phyloP scores from a whole-genome alignment of 2,113 vertebrate species.

The Clupea harengus region DNA sequence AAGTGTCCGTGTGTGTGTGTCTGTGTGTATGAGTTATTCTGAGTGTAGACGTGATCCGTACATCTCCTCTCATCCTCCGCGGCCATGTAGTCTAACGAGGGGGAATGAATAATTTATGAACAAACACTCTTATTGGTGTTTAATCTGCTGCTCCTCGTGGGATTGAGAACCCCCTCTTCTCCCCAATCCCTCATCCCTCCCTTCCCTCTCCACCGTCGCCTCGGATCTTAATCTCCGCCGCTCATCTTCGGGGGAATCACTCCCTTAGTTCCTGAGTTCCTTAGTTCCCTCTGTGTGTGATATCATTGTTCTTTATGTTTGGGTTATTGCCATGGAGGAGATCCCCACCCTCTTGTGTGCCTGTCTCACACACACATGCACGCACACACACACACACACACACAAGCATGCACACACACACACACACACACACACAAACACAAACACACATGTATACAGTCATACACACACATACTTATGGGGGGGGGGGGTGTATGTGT shows the following conservation, averaged over 20 bases:
- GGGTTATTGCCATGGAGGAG: neutral
- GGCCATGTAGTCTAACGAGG: neutral
- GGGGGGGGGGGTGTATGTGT: neutral
- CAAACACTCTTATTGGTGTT: constrained; percentile 34
- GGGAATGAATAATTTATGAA: constrained; percentile 25
- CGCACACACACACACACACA: neutral
- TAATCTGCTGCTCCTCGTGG: constrained; percentile 13
- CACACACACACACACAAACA: neutral
- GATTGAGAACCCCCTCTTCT: constrained; percentile 2
- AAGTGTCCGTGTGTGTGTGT: neutral
- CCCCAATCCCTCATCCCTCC: neutral
- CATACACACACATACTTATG: neutral
- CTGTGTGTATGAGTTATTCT: constrained; percentile 7
- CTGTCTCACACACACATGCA: neutral
- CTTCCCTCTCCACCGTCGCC: neutral
- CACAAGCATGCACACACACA: neutral
- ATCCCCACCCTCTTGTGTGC: neutral
- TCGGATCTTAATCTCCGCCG: neutral
- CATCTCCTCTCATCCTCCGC: neutral
- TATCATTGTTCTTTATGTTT: neutral
- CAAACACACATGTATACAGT: neutral
- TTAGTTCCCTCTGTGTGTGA: neutral
- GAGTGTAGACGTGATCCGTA: neutral
- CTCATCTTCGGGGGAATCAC: neutral
- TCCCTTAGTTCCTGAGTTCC: neutral